A percentile compares a stretch with the other conserved stretches of the same genome.
phyloP scores from a whole-genome alignment of 35 echinoderm and acorn worm species.

The Chiridota heheva region DNA sequence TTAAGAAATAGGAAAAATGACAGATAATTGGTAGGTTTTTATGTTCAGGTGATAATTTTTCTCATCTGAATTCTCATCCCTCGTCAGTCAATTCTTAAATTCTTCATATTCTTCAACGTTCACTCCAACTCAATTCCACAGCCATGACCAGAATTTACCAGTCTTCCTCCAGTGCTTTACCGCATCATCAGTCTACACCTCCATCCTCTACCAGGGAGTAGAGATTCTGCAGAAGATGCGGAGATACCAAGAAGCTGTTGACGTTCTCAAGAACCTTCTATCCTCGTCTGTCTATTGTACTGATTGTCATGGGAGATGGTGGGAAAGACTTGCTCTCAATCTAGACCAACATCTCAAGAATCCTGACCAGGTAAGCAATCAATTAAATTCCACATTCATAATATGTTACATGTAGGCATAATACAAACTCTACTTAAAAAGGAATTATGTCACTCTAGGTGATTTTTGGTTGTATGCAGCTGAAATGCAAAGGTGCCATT shows the following conservation, averaged over 20 bases:
- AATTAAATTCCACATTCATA: no score
- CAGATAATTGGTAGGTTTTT: no score
- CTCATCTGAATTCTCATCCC: not conserved
- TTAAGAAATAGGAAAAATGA: no score
- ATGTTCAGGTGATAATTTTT: no score
- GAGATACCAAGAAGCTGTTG: constrained; percentile 82
- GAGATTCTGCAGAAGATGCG: constrained; percentile 93
- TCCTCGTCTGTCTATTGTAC: constrained; percentile 60
- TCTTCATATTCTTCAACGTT: not conserved
- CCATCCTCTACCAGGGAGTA: constrained; percentile 61
- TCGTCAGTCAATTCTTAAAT: not conserved
- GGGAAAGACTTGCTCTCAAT: constrained; percentile 91
- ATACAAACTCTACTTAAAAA: no score
- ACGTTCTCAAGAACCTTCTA: constrained; percentile 44
- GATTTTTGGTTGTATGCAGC: no score
- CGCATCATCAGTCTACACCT: constrained; percentile 75
- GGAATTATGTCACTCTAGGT: no score
- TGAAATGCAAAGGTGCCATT: no score
- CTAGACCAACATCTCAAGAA: constrained; percentile 93
- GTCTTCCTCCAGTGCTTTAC: constrained; percentile 74
- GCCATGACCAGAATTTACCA: constrained; percentile 62
- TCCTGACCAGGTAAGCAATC: constrained; percentile 60
- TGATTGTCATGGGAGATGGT: constrained; percentile 77
- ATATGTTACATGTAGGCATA: not conserved
- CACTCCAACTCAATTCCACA: not conserved